A percentile compares a stretch with the other conserved stretches of the same genome.
phyloP scores from a whole-genome alignment of 2,888 invertebrate genomes.

The Megastigmus dorsalis region DNA sequence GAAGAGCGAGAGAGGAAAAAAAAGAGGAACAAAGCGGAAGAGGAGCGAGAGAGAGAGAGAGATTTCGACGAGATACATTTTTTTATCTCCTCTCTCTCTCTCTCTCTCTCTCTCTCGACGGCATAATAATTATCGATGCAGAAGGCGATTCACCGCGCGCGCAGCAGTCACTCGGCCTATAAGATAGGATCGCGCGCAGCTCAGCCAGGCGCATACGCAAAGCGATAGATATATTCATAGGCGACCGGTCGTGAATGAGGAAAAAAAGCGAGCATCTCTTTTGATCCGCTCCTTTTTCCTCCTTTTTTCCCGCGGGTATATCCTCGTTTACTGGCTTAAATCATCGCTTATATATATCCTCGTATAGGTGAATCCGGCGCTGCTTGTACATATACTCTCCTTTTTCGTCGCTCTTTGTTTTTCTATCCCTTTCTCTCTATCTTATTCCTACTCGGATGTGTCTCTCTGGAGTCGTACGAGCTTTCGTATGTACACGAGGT shows the following conservation, averaged over 20 bases:
- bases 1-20: neutral
- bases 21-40: neutral
- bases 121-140: constrained; percentile 44
- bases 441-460: neutral
- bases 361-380: neutral
- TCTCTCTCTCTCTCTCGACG: neutral
- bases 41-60: neutral
- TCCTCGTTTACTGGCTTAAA: constrained; percentile 47
- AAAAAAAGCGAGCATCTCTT: neutral
- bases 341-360: constrained; percentile 26
- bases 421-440: neutral
- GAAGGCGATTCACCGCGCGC: constrained; percentile 22
- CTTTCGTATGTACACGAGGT: too few species aligned
- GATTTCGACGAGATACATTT: constrained; percentile 18
- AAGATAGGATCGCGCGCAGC: constrained; percentile 7
- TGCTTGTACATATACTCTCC: neutral
- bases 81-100: too few species aligned
- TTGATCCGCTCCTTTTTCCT: neutral
- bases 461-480: too few species aligned
- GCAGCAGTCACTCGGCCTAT: neutral
- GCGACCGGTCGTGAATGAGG: constrained; percentile 8
- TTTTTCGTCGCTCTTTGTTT: neutral
- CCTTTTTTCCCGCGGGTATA: constrained; percentile 10
- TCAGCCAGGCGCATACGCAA: constrained; percentile 21
- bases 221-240: constrained; percentile 28